Conservation (phyloP, 1,140 invertebrate species). For the Apolygus lucorum region DNA sequence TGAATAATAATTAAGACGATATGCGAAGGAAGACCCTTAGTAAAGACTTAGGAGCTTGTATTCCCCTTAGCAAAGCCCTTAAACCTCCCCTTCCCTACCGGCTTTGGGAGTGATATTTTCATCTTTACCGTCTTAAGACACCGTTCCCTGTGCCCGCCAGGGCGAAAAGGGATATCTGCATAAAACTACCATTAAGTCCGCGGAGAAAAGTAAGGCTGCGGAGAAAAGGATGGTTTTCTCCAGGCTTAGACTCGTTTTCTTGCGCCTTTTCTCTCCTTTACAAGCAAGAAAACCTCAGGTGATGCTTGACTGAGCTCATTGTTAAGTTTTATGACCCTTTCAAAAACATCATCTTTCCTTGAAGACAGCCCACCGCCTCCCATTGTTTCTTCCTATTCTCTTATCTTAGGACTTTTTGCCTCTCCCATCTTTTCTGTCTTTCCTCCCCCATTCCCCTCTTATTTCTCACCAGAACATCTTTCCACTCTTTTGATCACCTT, state of each 20-base stretch:
- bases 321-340: slow-evolving; percentile 26
- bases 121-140: neutral
- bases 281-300: slow-evolving; percentile 19
- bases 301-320: slow-evolving; percentile 26
- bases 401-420: neutral
- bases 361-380: slow-evolving; percentile 4
- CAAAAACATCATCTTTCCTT: slow-evolving; percentile 19
- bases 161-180: slow-evolving; percentile 11
- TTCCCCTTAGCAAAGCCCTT: neutral
- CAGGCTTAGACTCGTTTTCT: too few species aligned
- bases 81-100: neutral
- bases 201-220: neutral
- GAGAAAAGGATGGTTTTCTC: neutral
- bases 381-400: neutral
- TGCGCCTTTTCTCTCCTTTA: slow-evolving; percentile 2
- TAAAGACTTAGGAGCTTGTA: neutral
- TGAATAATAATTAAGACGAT: slow-evolving; percentile 13
- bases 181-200: slow-evolving; percentile 16
- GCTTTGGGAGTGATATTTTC: neutral
- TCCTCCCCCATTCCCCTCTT: slow-evolving; percentile 8
- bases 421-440: neutral
- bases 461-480: slow-evolving; percentile 1
- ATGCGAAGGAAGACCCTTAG: neutral
- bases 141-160: neutral
- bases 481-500: slow-evolving; percentile 21